phyloP scores from a whole-genome alignment of 1,140 invertebrate genomes.

The Drosophila carrolli region DNA sequence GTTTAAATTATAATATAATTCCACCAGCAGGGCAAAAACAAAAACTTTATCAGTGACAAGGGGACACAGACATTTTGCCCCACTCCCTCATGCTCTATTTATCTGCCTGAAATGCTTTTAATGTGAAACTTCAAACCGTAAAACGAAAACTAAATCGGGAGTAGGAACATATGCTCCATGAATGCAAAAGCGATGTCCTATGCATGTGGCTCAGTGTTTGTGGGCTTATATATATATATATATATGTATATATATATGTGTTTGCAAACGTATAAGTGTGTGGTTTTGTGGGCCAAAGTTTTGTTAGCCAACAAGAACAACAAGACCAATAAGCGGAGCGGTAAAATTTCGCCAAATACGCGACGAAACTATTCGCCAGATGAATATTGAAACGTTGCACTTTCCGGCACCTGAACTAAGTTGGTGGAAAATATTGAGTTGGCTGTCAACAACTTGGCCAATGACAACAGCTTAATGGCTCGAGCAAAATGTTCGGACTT shows the following conservation, averaged over 20 bases:
- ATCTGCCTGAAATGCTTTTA: conserved; percentile 64
- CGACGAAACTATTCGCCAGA: conserved; percentile 35
- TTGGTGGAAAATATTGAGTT: conserved; percentile 23
- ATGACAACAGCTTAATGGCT: conserved; percentile 8
- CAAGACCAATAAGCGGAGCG: conserved; percentile 19
- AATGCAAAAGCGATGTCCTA: conserved; percentile 73
- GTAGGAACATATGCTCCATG: conserved; percentile 57
- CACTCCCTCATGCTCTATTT: conserved; percentile 37
- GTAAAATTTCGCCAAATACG: conserved; percentile 31
- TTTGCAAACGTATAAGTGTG: conserved; percentile 2
- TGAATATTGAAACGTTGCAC: conserved; percentile 42
- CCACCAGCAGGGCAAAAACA: conserved; percentile 56
- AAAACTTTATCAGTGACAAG: conserved; percentile 70
- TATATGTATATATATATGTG: not conserved
- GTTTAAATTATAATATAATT: conserved; percentile 79
- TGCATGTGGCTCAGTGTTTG: conserved; percentile 15
- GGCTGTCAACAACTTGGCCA: conserved; percentile 29
- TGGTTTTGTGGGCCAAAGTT: conserved; percentile 40
- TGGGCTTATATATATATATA: conserved; percentile 6
- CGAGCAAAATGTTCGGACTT: not conserved
- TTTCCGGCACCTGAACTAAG: conserved; percentile 31
- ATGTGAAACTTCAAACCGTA: conserved; percentile 62
- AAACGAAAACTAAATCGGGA: conserved; percentile 66
- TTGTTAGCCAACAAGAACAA: conserved; percentile 43
- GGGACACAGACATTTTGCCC: conserved; percentile 24